phyloP scores from a whole-genome alignment of 2,888 invertebrate genomes.

The Drosophila phalerata region DNA sequence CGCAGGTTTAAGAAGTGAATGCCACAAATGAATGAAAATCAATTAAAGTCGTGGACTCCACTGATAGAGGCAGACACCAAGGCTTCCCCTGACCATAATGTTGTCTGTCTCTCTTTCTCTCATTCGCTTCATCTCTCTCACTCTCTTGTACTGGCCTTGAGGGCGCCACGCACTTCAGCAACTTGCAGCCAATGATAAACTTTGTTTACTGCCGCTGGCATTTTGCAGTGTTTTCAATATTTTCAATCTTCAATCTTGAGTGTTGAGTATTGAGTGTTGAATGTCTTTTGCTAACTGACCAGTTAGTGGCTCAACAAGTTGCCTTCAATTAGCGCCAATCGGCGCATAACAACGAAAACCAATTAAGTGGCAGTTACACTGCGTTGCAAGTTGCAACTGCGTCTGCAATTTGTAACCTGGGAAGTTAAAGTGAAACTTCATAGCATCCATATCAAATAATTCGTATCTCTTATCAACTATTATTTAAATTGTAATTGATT shows the following conservation, averaged over 20 bases:
- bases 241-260: conserved; percentile 32
- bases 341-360: conserved; percentile 74
- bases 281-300: conserved; percentile 28
- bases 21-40: conserved; percentile 60
- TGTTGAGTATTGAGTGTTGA: conserved; percentile 2
- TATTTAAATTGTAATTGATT: conserved; percentile 61
- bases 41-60: conserved; percentile 53
- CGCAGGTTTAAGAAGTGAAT: conserved; percentile 43
- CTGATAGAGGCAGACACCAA: conserved; percentile 23
- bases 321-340: conserved; percentile 80
- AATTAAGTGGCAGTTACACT: conserved; percentile 69
- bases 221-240: conserved; percentile 34
- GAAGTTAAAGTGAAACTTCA: conserved; percentile 22
- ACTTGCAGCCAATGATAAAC: conserved; percentile 52
- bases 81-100: conserved; percentile 18
- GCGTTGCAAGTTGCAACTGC: conserved; percentile 17
- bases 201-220: conserved; percentile 39
- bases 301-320: conserved; percentile 66
- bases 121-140: not conserved
- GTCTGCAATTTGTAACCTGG: not conserved
- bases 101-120: conserved; percentile 8
- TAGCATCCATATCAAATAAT: conserved; percentile 14
- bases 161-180: conserved; percentile 31
- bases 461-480: conserved; percentile 62
- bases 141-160: conserved; percentile 40